Percentiles rank a stretch among this genome's conserved stretches.
phyloP scores from a whole-genome alignment of 2,888 invertebrate genomes.

The Scotopteryx bipunctaria region DNA sequence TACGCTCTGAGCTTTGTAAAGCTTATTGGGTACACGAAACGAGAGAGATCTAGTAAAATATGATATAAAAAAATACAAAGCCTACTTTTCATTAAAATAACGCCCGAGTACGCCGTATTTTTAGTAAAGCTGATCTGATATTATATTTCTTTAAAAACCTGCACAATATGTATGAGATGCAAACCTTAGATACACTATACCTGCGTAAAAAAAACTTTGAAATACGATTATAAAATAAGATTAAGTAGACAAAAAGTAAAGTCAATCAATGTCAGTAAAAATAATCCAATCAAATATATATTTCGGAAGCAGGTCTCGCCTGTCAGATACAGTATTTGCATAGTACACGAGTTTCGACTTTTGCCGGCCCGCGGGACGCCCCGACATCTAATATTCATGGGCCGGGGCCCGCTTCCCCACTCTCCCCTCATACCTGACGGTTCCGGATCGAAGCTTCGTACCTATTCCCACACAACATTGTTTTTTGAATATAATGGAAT shows the following conservation, averaged over 20 bases:
- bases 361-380: constrained; percentile 37
- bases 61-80: not conserved
- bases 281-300: constrained; percentile 21
- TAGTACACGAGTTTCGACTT: constrained; percentile 52
- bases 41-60: not conserved
- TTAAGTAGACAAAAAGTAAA: not conserved
- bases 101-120: too few species aligned
- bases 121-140: too few species aligned
- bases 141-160: too few species aligned
- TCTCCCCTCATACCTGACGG: constrained; percentile 24
- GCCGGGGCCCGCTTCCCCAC: constrained; percentile 44
- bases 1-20: constrained; percentile 3
- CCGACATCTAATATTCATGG: constrained; percentile 73
- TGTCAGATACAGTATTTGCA: constrained; percentile 45
- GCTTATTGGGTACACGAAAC: not conserved
- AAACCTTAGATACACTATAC: too few species aligned
- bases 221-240: too few species aligned
- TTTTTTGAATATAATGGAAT: constrained; percentile 1
- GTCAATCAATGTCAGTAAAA: constrained; percentile 16
- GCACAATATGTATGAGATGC: too few species aligned
- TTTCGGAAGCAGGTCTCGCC: constrained; percentile 11
- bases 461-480: constrained; percentile 21
- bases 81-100: not conserved
- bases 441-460: constrained; percentile 23
- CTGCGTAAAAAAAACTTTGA: too few species aligned